These are phyloP conservation scores for Nephila pilipes DNA, from an alignment of 1,140 invertebrate genomes.

Conservation along the genomic window DNA sequence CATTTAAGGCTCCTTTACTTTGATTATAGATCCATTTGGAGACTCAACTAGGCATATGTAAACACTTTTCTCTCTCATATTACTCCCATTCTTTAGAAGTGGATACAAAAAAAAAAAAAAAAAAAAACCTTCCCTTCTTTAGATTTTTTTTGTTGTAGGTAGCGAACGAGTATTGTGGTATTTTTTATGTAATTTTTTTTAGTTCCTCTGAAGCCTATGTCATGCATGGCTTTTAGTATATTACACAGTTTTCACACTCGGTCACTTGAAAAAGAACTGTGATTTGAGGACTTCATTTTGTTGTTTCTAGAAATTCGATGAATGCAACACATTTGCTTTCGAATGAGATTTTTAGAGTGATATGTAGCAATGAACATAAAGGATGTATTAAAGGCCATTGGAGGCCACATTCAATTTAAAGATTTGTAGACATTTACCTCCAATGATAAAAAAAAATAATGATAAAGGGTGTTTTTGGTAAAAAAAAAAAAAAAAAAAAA, in stretches of 20 bases:
- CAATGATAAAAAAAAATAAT: no score
- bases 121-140: no score
- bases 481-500: no score
- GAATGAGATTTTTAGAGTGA: background rate
- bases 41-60: slow-evolving; percentile 41
- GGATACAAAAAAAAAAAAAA: background rate
- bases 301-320: background rate
- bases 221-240: background rate
- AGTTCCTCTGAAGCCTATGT: background rate
- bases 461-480: no score
- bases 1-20: background rate
- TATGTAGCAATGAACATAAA: background rate
- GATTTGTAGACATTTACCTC: no score
- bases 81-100: background rate
- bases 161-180: background rate
- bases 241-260: background rate
- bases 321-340: background rate
- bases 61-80: background rate
- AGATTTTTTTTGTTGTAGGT: background rate
- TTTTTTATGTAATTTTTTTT: background rate
- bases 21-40: slow-evolving; percentile 20
- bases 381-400: background rate
- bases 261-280: background rate
- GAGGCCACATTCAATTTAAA: no score
- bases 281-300: background rate